A percentile compares a stretch with the other conserved stretches of the same genome.
These are phyloP conservation scores for Ploceus nigricollis DNA, from an alignment of 2,113 vertebrate species.

Conservation along the genomic window DNA sequence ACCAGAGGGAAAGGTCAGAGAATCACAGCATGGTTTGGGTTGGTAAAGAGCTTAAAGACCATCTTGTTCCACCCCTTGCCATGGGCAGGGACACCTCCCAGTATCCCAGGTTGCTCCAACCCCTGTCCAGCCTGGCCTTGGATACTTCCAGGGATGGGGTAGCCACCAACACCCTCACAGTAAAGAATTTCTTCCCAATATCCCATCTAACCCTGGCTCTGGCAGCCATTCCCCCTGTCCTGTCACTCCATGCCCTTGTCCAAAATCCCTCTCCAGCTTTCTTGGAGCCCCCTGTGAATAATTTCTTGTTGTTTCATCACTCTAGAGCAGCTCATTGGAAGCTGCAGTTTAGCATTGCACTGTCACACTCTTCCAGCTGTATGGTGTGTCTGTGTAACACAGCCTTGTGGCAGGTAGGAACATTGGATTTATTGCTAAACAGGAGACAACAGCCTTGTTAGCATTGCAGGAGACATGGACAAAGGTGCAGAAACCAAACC, in stretches of 20 bases:
- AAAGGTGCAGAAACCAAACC: background rate
- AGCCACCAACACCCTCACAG: background rate
- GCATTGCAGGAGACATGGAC: background rate
- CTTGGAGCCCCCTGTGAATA: background rate
- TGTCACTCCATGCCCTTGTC: background rate
- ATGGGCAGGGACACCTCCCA: background rate
- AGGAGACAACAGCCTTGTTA: background rate
- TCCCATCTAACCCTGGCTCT: background rate
- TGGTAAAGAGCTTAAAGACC: background rate
- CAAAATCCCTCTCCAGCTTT: background rate
- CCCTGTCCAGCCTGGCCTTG: accelerated
- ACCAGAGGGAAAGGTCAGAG: background rate
- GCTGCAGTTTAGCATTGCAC: no score
- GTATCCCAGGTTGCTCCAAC: background rate
- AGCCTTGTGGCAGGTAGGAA: background rate
- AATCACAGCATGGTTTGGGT: background rate
- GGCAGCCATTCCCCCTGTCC: background rate
- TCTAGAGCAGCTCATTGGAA: accelerated
- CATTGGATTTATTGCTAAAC: background rate
- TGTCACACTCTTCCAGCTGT: background rate
- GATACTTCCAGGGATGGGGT: background rate
- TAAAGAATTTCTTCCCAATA: background rate
- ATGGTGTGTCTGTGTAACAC: background rate
- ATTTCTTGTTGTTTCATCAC: background rate
- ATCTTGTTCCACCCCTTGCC: background rate